A percentile compares a stretch with the other conserved stretches of the same genome.
These are phyloP conservation scores for Aphrophora alni DNA, from an alignment of 2,888 invertebrate species.

Conservation along the genomic window DNA sequence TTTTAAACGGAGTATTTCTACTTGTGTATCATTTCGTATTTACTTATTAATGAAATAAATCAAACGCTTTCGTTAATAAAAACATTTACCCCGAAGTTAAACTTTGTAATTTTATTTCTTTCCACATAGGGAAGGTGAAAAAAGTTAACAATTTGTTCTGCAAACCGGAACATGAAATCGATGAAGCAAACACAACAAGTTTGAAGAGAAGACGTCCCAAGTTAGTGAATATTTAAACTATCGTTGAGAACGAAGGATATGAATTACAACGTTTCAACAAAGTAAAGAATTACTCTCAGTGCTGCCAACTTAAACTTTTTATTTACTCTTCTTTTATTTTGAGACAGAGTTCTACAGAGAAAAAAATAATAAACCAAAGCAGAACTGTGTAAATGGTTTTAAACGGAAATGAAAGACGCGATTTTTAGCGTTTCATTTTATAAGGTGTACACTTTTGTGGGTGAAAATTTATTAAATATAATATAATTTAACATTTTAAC, in stretches of 20 bases:
- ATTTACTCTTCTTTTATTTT: neutral
- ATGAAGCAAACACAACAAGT: neutral
- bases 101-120: too few relatives aligned
- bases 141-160: neutral
- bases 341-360: neutral
- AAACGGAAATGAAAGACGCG: neutral
- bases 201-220: neutral
- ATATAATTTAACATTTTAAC: too few relatives aligned
- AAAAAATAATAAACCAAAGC: neutral
- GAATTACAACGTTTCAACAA: neutral
- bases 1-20: too few relatives aligned
- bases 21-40: too few relatives aligned
- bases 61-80: too few relatives aligned
- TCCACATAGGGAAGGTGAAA: neutral
- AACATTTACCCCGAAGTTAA: too few relatives aligned
- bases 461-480: too few relatives aligned
- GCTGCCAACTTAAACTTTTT: neutral
- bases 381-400: neutral
- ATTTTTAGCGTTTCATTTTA: too few relatives aligned
- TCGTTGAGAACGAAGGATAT: neutral
- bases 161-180: neutral
- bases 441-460: too few relatives aligned
- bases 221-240: neutral
- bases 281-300: neutral
- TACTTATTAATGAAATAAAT: too few relatives aligned